phyloP scores from a whole-genome alignment of 2,113 vertebrate genomes.

The Bucco capensis region DNA sequence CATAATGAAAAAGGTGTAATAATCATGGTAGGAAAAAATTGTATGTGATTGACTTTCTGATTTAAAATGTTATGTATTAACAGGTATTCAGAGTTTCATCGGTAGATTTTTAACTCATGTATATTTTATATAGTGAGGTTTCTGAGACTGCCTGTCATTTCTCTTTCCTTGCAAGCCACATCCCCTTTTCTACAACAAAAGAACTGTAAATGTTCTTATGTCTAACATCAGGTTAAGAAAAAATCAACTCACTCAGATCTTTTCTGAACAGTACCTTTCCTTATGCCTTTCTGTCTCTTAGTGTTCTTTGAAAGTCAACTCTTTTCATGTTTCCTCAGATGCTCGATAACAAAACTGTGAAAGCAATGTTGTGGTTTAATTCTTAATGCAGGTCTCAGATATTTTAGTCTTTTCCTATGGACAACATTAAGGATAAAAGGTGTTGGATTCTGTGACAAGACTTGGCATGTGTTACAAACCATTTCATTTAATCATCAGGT shows the following conservation, averaged over 20 bases:
- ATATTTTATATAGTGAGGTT: neutral
- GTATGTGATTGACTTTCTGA: neutral
- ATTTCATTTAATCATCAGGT: neutral
- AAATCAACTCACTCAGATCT: neutral
- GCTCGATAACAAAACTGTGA: neutral
- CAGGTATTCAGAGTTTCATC: neutral
- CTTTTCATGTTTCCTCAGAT: neutral
- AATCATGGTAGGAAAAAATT: neutral
- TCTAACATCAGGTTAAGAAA: neutral
- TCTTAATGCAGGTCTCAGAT: neutral
- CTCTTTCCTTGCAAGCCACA: neutral
- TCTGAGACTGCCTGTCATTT: neutral
- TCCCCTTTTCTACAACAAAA: neutral
- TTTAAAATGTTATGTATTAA: neutral
- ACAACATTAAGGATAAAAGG: neutral
- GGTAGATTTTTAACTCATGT: neutral
- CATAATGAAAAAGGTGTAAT: neutral
- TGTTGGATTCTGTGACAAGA: neutral
- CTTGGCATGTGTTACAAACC: neutral
- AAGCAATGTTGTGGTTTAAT: neutral
- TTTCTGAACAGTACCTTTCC: neutral
- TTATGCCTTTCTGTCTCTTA: neutral
- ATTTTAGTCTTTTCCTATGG: neutral
- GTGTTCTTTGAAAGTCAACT: neutral
- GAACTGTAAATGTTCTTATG: neutral